Evolutionary conservation across 1,140 invertebrate species (phyloP).

Genomic region (Melitaea cinxia): DNA sequence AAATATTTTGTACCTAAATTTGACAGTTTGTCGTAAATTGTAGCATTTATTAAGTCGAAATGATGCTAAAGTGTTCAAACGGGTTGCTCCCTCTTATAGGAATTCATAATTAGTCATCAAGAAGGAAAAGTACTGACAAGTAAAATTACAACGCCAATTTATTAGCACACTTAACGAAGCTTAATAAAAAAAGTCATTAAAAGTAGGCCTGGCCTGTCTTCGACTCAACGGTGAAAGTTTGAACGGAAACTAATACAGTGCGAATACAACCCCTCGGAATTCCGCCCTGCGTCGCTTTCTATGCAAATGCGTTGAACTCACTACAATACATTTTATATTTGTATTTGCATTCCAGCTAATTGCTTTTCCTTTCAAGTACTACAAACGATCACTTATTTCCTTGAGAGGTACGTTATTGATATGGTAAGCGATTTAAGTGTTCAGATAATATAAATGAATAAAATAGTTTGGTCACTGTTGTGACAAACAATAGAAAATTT

Average conservation of each 20-base stretch:
- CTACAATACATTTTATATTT: slow-evolving; percentile 70
- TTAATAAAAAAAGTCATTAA: slow-evolving; percentile 13
- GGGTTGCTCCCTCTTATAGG: too few species aligned
- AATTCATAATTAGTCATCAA: slow-evolving; percentile 10
- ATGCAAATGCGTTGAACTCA: slow-evolving; percentile 67
- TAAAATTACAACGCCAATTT: slow-evolving; percentile 22
- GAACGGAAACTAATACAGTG: slow-evolving; percentile 53
- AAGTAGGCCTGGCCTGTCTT: slow-evolving; percentile 6
- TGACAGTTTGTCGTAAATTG: slow-evolving; percentile 2
- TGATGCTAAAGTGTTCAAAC: background rate
- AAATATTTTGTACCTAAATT: too few species aligned
- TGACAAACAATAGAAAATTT: slow-evolving; percentile 1
- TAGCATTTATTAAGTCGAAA: background rate
- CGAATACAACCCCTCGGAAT: slow-evolving; percentile 48
- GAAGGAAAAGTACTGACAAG: slow-evolving; percentile 12
- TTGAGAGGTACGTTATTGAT: slow-evolving; percentile 54
- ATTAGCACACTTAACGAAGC: slow-evolving; percentile 12
- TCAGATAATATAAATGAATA: background rate
- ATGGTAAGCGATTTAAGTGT: slow-evolving; percentile 41
- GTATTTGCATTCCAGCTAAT: slow-evolving; percentile 71
- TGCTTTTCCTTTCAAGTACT: slow-evolving; percentile 66
- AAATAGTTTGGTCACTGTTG: background rate
- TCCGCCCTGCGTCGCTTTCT: slow-evolving; percentile 56
- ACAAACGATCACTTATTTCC: slow-evolving; percentile 59
- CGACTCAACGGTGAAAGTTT: slow-evolving; percentile 33